Conservation (phyloP, 2,797 vertebrate species). For the Arnoldichthys spilopterus region DNA sequence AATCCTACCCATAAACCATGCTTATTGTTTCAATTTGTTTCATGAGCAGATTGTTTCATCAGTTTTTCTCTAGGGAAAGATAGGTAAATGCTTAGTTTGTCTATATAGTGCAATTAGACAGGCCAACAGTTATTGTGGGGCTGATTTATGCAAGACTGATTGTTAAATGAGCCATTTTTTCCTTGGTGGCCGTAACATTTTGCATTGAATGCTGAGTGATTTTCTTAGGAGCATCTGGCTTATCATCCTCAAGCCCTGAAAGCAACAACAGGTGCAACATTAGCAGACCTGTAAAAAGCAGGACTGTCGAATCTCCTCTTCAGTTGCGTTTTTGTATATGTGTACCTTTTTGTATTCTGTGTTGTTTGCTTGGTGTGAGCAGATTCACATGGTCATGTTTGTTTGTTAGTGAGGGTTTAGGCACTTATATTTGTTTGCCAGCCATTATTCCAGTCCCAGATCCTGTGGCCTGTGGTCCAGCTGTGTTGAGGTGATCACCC, state of each 20-base stretch:
- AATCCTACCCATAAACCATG: not conserved
- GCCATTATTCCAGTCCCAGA: conserved; percentile 36
- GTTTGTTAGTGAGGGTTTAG: conserved; percentile 43
- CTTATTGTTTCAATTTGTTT: conserved; percentile 24
- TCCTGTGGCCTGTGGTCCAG: conserved; percentile 40
- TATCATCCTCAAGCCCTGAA: conserved; percentile 1
- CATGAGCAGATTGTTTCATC: not conserved
- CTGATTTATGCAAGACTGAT: conserved; percentile 18
- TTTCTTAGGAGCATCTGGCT: conserved; percentile 25
- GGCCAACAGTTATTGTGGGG: conserved; percentile 5
- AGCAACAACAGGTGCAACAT: conserved; percentile 41
- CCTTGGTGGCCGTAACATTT: conserved; percentile 28
- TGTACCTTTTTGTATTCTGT: not conserved
- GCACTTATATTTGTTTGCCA: conserved; percentile 39
- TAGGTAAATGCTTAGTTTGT: conserved; percentile 5
- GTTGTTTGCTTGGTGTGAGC: conserved; percentile 25
- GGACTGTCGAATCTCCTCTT: not conserved
- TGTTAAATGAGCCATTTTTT: conserved; percentile 34
- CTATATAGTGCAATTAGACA: conserved; percentile 18
- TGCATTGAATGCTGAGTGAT: conserved; percentile 13
- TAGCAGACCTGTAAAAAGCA: not conserved
- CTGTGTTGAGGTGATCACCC: conserved; percentile 48
- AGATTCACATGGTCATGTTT: conserved; percentile 32
- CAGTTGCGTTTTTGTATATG: not conserved
- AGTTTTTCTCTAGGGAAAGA: not conserved